Base-by-base conservation (phyloP, 1,140 invertebrate species). In the Andricus grossulariae region DNA sequence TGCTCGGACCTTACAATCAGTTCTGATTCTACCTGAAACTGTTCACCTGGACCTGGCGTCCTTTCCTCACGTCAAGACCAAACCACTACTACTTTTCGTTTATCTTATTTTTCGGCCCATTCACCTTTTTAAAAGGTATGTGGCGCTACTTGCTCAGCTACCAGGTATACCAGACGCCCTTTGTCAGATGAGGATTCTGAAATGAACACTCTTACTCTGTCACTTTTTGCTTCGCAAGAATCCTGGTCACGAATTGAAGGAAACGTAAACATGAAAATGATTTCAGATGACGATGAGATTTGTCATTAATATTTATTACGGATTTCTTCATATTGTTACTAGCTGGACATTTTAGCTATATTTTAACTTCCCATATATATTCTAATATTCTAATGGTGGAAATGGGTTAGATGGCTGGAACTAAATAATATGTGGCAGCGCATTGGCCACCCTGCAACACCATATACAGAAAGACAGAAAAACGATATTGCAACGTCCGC, bases 81-180 rank as follows among this genome's bases (percentile, higher is more conserved):
- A 66, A 57, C 73, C 74, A 52, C 25, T 72, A 78, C 77, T 80
- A 82, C 80, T 85, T 83, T 84, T 16, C 80, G 82, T 85, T 85
- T 81, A 85, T 85, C 83, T 85, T 85, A 85, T 85, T 85, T 85
- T 85, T 76, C 66, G 74, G 18, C 19, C 83, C 84, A 85, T 85
- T 85, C 84, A 85, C 72, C 78, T 52, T 52, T 72, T 52, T 51
- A 25, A 25, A 25, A 66, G 60, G 39, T 66, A 6, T 45, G 25
- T 39, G 60, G 60, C 60, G 39, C n/a, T 66, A 66, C 60, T 66
- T 25, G 15, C 32, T 66, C n/a, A 7, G 60, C 60, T 66, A 66
- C 60, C 25, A 39, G 60, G 60, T 66, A 66, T 66, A 39, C 12
- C 60, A 66, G 21, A 16, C 25, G 15, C 32, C 45, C 60, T 66